Evolutionary conservation across 2,888 invertebrate genomes (phyloP), one percentile per base, ranked within the genome.

Genomic region (Ochropleura plecta): DNA sequence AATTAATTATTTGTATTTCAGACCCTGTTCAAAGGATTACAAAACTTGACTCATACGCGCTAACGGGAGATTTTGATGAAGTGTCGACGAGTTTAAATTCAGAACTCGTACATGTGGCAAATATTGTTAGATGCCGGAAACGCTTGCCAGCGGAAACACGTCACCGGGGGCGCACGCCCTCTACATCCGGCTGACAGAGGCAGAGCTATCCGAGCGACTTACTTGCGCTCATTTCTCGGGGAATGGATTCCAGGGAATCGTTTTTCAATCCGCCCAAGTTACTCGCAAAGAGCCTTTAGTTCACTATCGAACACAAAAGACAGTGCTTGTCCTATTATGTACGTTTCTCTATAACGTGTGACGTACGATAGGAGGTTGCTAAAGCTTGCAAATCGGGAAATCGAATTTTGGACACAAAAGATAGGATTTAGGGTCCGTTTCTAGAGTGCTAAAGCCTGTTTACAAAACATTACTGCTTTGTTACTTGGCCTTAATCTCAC

Each of bases 81-180:
- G 77, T 78, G 60, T 76, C 66, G 67, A 59, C 53, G 75, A 64
- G 78, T 85, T 86, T 81, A 73, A 85, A 83, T 84, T 85, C 78
- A 60, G 77, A 81, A 75, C 80, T 64, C 80, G 77, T 85, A 86
- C 82, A 88, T 82, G 86, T 79, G 81, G 89, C 86, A 88, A 89
- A 90, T 88, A 88, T 86, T 88, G 86, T 90, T 90, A 91, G 87
- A 76, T 70, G 78, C 72, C 88, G 91, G 91, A 91, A 88, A 87
- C 76, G 88, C 86, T 86, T 83, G 82, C 83, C 80, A 84, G 81
- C 85, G 90, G 90, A 90, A 86, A 84, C 86, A 81, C 84, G 81
- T 78, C 85, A 75, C 88, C 84, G 90, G 89, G 88, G 79, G 87
- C 76, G 81, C 73, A 76, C 89, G 85, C 87, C 85, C 89, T 83